phyloP scores from a whole-genome alignment of 1,140 invertebrate genomes.

The Drosophila nannoptera region DNA sequence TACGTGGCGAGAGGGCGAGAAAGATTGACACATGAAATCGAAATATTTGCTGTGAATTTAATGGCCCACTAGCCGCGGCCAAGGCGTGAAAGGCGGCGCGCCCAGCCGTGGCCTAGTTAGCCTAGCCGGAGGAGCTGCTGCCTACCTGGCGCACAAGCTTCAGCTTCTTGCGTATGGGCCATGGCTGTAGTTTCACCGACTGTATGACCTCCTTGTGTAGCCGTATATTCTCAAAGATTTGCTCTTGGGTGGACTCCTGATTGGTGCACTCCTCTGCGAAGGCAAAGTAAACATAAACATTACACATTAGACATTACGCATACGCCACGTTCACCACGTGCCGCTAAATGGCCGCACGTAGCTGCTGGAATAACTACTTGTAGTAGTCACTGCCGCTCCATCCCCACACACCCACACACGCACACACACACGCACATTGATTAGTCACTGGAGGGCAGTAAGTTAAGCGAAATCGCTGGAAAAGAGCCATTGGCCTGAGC shows the following conservation, averaged over 20 bases:
- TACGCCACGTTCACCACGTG: constrained; percentile 51
- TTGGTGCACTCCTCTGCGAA: constrained; percentile 83
- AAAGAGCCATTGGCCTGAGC: constrained; percentile 79
- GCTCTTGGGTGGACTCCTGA: constrained; percentile 85
- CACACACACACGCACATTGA: constrained; percentile 32
- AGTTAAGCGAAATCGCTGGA: constrained; percentile 52
- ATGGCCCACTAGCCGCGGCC: constrained; percentile 54
- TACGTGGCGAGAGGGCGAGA: constrained; percentile 5
- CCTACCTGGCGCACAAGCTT: constrained; percentile 87
- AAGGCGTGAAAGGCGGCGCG: constrained; percentile 76
- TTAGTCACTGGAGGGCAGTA: constrained; percentile 47
- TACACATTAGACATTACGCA: constrained; percentile 52
- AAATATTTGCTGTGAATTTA: constrained; percentile 65
- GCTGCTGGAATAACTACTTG: constrained; percentile 56
- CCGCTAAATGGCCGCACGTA: constrained; percentile 60
- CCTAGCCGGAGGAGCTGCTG: background rate
- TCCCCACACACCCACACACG: constrained; percentile 26
- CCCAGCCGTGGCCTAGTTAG: constrained; percentile 80
- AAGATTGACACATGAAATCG: constrained; percentile 63
- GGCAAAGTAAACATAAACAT: constrained; percentile 21
- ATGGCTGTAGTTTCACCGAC: constrained; percentile 92
- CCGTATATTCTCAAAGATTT: constrained; percentile 94
- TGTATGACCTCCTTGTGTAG: constrained; percentile 95
- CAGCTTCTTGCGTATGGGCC: constrained; percentile 91
- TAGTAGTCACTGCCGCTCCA: too few species aligned